Evolutionary conservation across 2,888 invertebrate genomes (phyloP), one percentile per base, ranked within the genome.

Genomic region (Drosophila quinaria): DNA sequence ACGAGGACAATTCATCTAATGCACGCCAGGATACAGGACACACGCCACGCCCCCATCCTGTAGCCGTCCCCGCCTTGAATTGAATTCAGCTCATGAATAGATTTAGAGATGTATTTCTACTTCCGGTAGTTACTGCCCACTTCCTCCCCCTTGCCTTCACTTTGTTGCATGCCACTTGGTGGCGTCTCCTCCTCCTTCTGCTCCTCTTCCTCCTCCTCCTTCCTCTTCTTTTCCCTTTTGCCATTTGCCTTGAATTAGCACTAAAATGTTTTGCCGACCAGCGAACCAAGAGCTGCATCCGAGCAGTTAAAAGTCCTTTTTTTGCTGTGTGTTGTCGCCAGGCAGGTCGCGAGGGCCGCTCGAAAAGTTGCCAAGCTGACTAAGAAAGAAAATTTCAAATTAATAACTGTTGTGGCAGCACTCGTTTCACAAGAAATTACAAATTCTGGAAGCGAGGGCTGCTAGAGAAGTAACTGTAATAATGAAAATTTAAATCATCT

Each of bases 1-100:
- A 50, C 56, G 31, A 56, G 64, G 66, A 64, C 84, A 87, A 89
- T 80, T 75, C 87, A 84, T 74, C 84, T 66, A 79, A 87, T 87
- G 77, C 74, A 69, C 49, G 59, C 44, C 55, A 29, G 9, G 46
- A 15, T 50, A 29, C 42, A 29, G 9, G 46, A 19, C 50, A 29
- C 49, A n/a, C 1, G 11, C n/a, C n/a, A n/a, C 37, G 31, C 44
- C 35, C 17, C 3, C 33, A 8, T 4, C 52, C 4, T n/a, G 25
- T 4, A 22, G 4, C 17, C 11, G 0, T 11, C 1, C 1, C 22
- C 10, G 13, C 4, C 19, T 31, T 17, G 17, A 19, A 44, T 55
- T 55, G 22, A 55, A 55, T 55, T 31, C 22, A 44, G 31, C 55
- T 55, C 77, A 65, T 71, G 52, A 65, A 60, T 55, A 58, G 60